phyloP scores from a whole-genome alignment of 2,113 vertebrate genomes.

The Leuciscus idus region DNA sequence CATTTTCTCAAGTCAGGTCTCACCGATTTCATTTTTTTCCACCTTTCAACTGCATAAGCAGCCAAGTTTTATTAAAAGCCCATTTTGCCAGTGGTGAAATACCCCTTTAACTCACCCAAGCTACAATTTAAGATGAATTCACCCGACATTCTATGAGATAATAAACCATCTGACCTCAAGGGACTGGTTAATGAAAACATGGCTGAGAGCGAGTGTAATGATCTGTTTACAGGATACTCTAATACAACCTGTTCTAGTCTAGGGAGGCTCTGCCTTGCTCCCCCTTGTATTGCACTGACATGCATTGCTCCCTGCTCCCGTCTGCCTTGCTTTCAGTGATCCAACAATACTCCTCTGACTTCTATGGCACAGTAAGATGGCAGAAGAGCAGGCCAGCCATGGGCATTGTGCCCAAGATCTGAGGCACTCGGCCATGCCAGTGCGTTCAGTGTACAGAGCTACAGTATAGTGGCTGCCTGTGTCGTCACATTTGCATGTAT shows the following conservation, averaged over 20 bases:
- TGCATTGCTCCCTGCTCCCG: background rate
- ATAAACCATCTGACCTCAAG: background rate
- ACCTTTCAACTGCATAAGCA: too few relatives aligned
- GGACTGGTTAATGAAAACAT: background rate
- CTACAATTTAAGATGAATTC: background rate
- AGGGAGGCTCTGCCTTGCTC: slow-evolving; percentile 19
- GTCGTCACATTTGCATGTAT: slow-evolving; percentile 26
- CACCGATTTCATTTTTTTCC: too few relatives aligned
- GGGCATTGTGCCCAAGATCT: slow-evolving; percentile 7
- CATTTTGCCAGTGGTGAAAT: too few relatives aligned
- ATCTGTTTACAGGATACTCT: slow-evolving; percentile 13
- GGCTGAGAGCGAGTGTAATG: background rate
- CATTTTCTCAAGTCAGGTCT: too few relatives aligned
- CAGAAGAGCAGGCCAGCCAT: background rate
- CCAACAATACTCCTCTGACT: slow-evolving; percentile 71
- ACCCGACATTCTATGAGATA: background rate
- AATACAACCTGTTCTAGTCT: slow-evolving; percentile 19
- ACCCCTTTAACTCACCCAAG: background rate
- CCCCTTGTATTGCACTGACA: background rate
- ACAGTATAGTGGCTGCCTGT: background rate
- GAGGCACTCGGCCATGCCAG: slow-evolving; percentile 24
- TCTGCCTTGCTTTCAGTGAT: slow-evolving; percentile 53
- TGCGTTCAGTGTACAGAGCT: slow-evolving; percentile 30
- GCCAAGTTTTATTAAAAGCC: too few relatives aligned
- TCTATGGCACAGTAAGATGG: background rate